Base-by-base conservation (phyloP, 2,113 vertebrate species). In the Upupa epops region DNA sequence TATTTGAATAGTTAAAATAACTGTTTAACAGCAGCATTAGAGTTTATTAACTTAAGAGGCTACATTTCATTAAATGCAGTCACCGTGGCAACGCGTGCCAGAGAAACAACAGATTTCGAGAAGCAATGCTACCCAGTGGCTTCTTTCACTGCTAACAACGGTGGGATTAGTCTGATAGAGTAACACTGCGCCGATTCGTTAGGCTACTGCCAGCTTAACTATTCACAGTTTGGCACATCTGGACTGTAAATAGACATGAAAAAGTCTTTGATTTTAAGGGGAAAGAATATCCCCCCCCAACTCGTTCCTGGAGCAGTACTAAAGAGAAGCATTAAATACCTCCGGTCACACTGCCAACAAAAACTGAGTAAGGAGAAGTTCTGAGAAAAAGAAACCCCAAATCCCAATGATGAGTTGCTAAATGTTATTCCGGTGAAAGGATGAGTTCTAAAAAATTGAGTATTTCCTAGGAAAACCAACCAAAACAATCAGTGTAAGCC, bases 201-300 rank as follows among this genome's bases (percentile, higher is more conserved):
- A 94, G 96, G 97, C 96, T 93, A 78, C 88, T 22, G 89, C 92
- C 96, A 96, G 92, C 80, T 96, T 11, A 97, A 96, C 91, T 78
- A 96, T 94, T 98, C 98, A 98, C 97, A 97, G 97, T 98, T 99
- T 99, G 98, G 98, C 98, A 99, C 98, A 94, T 97, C n/a, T 96
- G 95, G 93, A 97, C 97, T 97, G 95, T 97, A 97, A 96, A 96
- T 95, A 97, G 97, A 97, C 97, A 96, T 96, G 91, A 95, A 96
- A 95, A 96, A 96, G 90, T 91, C 94, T 96, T 92, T 96, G 95
- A 96, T 95, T 97, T 91, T 89, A 86, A 91, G 90, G 95, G 96
- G 95, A 96, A 93, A 95, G 8, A 94, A 95, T 68, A 96, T 95
- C 72, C 92, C 83, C n/a, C 93, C 90, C 83, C 80, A 93, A 81